Base-by-base conservation (phyloP, 2,888 invertebrate species). In the Halictus ligatus region DNA sequence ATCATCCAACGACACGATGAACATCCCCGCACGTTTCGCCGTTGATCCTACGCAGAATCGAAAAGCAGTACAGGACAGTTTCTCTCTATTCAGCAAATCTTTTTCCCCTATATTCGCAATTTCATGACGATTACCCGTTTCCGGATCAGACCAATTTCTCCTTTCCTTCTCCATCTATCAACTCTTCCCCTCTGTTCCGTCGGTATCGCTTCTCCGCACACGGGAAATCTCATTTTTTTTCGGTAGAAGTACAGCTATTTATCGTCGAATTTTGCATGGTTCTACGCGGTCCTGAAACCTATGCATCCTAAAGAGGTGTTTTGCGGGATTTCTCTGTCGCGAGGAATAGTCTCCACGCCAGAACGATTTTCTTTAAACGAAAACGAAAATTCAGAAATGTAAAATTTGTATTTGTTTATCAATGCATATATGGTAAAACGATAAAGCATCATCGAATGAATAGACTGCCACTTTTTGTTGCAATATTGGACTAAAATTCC, bases 1-100 rank as follows among this genome's bases (percentile, higher is more conserved):
- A 85, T 80, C 80, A 71, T 75, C 50, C 69, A 54, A 50, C 69
- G 77, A 74, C 64, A 46, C 21, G 77, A 82, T 69, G n/a, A 74
- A 25, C 85, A 46, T 54, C 13, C 48, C 48, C 15, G 75, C 15
- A 40, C 18, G 29, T 48, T 67, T 43, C 40, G 18, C 4, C 60
- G 0, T 25, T 46, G 72, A 64, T 54, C 13, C 54, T 43, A 13
- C 29, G 18, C 25, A 7, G 60, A 64, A 67, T 73, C 25, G 64
- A 58, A 48, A 35, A 35, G 35, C 35, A 35, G 35, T 3, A n/a
- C n/a, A 40, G 46, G 29, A 46, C 29, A 71, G 18, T 76, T 58
- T 75, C 46, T 21, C 25, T n/a, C 18, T 35, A 74, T 74, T 50
- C 50, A 21, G 29, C 50, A 50, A 35, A 74, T 74, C 50, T 29